These are phyloP conservation scores for Bedellia somnulentella DNA, from an alignment of 2,888 invertebrate genomes.

Conservation along the genomic window DNA sequence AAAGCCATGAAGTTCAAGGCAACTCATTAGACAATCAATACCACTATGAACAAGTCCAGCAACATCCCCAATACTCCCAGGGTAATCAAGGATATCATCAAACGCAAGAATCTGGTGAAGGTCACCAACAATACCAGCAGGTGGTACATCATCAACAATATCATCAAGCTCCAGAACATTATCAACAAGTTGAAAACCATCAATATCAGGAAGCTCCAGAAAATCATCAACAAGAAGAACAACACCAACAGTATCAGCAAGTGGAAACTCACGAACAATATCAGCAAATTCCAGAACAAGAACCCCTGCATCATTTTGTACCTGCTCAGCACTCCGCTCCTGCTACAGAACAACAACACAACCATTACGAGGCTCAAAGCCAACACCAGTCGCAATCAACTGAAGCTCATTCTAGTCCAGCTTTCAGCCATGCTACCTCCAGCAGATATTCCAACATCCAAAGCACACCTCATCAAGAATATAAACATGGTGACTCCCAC, in stretches of 20 bases:
- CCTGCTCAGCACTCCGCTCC: conserved; percentile 5
- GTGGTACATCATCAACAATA: neutral
- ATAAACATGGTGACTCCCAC: conserved; percentile 8
- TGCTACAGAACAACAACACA: neutral
- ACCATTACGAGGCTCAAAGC: conserved; percentile 8
- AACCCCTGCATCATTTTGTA: too few species aligned
- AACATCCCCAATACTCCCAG: neutral
- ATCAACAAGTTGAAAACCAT: neutral
- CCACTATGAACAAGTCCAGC: conserved; percentile 3
- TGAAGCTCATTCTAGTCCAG: too few species aligned
- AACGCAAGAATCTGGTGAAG: too few species aligned
- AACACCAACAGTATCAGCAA: conserved; percentile 11
- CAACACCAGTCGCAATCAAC: conserved; percentile 3
- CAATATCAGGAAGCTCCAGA: neutral
- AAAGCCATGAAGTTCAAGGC: conserved; percentile 21
- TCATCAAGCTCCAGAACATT: neutral
- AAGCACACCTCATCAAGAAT: too few species aligned
- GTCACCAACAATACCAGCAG: neutral
- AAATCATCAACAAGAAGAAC: conserved; percentile 8
- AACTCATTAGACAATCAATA: too few species aligned
- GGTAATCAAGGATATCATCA: too few species aligned
- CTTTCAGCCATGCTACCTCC: too few species aligned
- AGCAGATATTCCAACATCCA: too few species aligned
- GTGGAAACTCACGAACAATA: conserved; percentile 12
- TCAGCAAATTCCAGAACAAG: conserved; percentile 7